Conservation (phyloP, 1,140 invertebrate species). For the Branchinecta lindahli region DNA sequence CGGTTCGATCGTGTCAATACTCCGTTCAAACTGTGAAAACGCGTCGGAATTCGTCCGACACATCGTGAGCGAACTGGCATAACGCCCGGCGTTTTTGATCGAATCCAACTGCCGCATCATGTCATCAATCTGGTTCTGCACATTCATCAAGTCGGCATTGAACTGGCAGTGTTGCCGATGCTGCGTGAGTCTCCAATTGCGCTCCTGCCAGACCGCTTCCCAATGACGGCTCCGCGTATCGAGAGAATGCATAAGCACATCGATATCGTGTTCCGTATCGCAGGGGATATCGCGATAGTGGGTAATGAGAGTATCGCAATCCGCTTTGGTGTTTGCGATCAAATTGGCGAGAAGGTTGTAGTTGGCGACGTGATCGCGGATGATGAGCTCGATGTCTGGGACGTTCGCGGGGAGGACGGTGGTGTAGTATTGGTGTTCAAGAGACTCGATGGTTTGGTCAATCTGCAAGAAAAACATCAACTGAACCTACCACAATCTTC, state of each 20-base stretch:
- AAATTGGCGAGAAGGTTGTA: neutral
- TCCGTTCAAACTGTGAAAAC: constrained; percentile 62
- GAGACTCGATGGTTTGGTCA: constrained; percentile 36
- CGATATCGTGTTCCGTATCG: constrained; percentile 48
- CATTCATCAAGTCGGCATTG: constrained; percentile 50
- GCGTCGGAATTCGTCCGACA: constrained; percentile 50
- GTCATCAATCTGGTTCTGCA: constrained; percentile 52
- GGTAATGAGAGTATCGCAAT: neutral
- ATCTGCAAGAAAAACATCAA: constrained; percentile 28
- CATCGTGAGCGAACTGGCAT: constrained; percentile 50
- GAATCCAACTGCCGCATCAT: constrained; percentile 44
- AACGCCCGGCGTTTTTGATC: constrained; percentile 41
- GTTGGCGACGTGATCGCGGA: constrained; percentile 41
- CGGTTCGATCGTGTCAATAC: constrained; percentile 57
- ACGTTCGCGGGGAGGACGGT: constrained; percentile 34
- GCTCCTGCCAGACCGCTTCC: constrained; percentile 43
- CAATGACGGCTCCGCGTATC: constrained; percentile 30
- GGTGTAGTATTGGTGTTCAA: constrained; percentile 33
- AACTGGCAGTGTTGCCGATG: constrained; percentile 51
- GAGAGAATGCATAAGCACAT: constrained; percentile 39
- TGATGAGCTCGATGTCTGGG: constrained; percentile 34
- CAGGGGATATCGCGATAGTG: constrained; percentile 20
- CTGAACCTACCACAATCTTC: neutral
- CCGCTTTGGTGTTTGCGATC: neutral
- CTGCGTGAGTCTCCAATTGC: constrained; percentile 43